Conservation (phyloP, 2,888 invertebrate genomes). For the Oscheius sp. region DNA sequence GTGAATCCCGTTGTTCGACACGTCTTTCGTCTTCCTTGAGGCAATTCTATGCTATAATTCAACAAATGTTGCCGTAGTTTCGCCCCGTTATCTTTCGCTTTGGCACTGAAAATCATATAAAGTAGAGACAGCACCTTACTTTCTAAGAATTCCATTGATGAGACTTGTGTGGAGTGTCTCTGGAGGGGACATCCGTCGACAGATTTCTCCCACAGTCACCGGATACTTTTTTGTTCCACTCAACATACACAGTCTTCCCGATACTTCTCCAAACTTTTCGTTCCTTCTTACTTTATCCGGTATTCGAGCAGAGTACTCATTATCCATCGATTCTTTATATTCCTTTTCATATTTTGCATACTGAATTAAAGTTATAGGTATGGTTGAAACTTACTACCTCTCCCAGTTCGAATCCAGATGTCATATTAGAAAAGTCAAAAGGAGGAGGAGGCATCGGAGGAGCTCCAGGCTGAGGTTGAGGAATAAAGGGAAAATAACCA, state of each 20-base stretch:
- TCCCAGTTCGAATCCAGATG: not conserved
- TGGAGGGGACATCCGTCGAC: conserved; percentile 19
- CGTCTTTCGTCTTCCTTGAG: conserved; percentile 7
- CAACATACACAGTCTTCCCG: conserved; percentile 23
- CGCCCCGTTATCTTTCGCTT: conserved; percentile 15
- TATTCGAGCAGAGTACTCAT: not conserved
- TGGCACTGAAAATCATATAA: conserved; percentile 15
- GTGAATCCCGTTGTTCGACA: conserved; percentile 9
- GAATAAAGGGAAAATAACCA: not conserved
- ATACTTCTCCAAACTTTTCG: not conserved
- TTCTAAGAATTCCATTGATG: conserved; percentile 29
- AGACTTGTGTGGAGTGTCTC: conserved; percentile 30
- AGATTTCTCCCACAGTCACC: conserved; percentile 28
- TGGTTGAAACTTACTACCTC: not conserved
- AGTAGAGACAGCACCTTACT: conserved; percentile 7
- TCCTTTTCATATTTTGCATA: no score
- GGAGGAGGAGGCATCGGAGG: not conserved
- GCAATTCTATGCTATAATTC: conserved; percentile 11
- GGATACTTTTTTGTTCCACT: conserved; percentile 17
- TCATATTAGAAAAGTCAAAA: no score
- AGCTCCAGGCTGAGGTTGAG: not conserved
- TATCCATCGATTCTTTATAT: no score
- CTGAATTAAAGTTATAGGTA: not conserved
- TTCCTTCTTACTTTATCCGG: not conserved
- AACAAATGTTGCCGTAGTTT: not conserved